Evolutionary conservation across 2,888 invertebrate species (phyloP).

Genomic region (Drosophila paranaensis): DNA sequence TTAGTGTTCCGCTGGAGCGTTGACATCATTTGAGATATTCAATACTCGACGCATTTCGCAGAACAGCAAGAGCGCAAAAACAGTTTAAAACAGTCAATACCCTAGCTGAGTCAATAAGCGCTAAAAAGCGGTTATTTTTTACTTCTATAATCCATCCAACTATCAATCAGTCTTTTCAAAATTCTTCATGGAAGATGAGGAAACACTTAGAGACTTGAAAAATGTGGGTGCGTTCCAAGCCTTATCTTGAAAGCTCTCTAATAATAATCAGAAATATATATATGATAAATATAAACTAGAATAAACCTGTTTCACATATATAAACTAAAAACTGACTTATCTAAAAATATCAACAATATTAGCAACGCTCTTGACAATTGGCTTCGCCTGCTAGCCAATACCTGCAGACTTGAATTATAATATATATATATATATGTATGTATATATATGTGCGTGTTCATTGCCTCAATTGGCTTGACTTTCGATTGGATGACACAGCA

Average conservation of each 20-base stretch:
- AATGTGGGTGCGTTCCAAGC: neutral
- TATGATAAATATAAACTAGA: neutral
- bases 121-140: neutral
- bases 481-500: constrained; percentile 67
- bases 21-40: constrained; percentile 50
- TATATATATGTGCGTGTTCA: constrained; percentile 1
- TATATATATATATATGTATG: neutral
- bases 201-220: neutral
- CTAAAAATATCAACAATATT: constrained; percentile 27
- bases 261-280: neutral
- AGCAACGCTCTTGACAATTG: constrained; percentile 23
- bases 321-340: constrained; percentile 10
- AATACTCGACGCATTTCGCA: constrained; percentile 11
- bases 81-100: neutral
- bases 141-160: neutral
- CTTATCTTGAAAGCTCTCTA: neutral
- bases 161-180: neutral
- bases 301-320: neutral
- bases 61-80: neutral
- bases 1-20: constrained; percentile 41
- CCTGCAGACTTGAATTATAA: constrained; percentile 12
- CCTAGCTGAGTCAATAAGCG: neutral
- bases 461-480: constrained; percentile 51
- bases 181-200: constrained; percentile 1
- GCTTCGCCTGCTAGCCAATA: constrained; percentile 26